These are phyloP conservation scores for Aethes cnicana DNA, from an alignment of 2,888 invertebrate genomes.

Conservation along the genomic window DNA sequence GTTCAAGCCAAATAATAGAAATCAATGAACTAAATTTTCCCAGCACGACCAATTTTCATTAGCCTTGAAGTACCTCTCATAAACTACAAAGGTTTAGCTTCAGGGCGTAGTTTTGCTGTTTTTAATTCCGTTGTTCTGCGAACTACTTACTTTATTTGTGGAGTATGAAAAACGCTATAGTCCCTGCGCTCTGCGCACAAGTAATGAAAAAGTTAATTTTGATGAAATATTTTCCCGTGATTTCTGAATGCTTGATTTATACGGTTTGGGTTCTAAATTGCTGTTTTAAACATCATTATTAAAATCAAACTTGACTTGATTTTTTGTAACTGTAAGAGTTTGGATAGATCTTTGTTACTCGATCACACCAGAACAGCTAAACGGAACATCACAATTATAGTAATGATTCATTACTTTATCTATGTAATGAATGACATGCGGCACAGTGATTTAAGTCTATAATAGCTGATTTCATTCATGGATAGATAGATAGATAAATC, in stretches of 20 bases:
- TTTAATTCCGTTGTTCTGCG: slow-evolving; percentile 22
- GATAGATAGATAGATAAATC: too few relatives aligned
- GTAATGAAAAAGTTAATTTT: slow-evolving; percentile 6
- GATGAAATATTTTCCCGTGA: not conserved
- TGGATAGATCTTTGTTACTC: too few relatives aligned
- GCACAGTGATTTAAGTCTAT: too few relatives aligned
- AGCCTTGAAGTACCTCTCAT: slow-evolving; percentile 17
- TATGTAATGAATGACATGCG: too few relatives aligned
- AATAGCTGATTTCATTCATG: too few relatives aligned
- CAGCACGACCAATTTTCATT: slow-evolving; percentile 20
- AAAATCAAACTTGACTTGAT: too few relatives aligned
- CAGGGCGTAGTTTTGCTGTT: slow-evolving; percentile 1
- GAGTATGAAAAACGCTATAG: slow-evolving; percentile 8
- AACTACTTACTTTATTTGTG: slow-evolving; percentile 11
- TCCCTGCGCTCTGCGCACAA: not conserved
- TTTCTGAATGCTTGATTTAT: not conserved
- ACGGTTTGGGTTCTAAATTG: too few relatives aligned
- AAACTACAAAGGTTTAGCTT: slow-evolving; percentile 20
- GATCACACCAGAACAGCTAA: too few relatives aligned
- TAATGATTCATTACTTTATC: too few relatives aligned
- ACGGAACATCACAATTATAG: too few relatives aligned
- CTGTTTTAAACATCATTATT: too few relatives aligned
- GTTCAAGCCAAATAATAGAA: not conserved
- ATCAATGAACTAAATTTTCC: not conserved
- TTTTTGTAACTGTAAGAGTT: too few relatives aligned